These are phyloP conservation scores for Girardia tigrina DNA, from an alignment of 2,888 invertebrate genomes.

Conservation along the genomic window DNA sequence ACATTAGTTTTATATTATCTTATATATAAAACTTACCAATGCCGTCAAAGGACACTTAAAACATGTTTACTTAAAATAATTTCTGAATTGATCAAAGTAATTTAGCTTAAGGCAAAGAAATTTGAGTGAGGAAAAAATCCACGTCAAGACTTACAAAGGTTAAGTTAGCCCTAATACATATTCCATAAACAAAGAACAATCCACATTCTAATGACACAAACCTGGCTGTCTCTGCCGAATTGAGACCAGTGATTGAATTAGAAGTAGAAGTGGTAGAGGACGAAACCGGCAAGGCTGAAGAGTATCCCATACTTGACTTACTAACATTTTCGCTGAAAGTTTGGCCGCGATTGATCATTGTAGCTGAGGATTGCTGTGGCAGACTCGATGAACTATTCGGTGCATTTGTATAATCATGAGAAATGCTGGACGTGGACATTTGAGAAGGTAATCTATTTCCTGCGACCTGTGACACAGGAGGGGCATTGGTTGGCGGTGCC, in stretches of 20 bases:
- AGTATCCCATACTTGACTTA: neutral
- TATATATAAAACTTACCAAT: no score
- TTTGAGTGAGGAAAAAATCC: no score
- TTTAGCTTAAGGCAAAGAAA: no score
- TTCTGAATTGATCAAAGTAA: no score
- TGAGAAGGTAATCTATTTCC: neutral
- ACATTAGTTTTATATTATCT: no score
- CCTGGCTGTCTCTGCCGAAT: neutral
- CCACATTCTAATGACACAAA: no score
- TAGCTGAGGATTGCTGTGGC: neutral
- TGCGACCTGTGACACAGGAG: neutral
- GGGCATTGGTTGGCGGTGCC: neutral
- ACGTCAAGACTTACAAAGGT: no score
- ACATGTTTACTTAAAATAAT: no score
- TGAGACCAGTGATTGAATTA: neutral
- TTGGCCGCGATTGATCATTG: neutral
- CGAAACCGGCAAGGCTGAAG: neutral
- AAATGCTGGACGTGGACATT: neutral
- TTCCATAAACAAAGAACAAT: no score
- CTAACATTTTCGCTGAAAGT: neutral
- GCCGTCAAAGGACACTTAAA: no score
- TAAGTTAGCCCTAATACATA: no score
- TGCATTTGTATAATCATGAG: neutral
- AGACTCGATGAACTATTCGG: neutral
- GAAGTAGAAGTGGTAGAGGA: neutral